phyloP scores from a whole-genome alignment of 2,888 invertebrate species.

The Leptopilina myrica region DNA sequence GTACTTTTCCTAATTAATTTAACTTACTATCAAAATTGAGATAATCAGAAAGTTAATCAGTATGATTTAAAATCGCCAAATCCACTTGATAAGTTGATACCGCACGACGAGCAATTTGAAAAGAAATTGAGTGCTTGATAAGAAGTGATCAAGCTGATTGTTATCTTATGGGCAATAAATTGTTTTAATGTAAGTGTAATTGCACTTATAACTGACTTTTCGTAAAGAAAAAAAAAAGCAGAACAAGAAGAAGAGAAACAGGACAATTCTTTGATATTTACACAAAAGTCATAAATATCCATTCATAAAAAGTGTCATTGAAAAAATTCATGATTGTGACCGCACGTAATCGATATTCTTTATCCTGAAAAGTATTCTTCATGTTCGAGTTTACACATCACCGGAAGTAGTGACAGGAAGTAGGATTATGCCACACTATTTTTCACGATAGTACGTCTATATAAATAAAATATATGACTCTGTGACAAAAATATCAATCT shows the following conservation, averaged over 20 bases:
- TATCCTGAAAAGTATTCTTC: constrained; percentile 4
- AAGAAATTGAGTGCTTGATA: constrained; percentile 27
- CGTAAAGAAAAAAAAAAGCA: neutral
- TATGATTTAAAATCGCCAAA: constrained; percentile 24
- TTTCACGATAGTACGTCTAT: constrained; percentile 7
- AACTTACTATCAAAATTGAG: constrained; percentile 13
- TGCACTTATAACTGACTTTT: constrained; percentile 16
- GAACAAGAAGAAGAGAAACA: neutral
- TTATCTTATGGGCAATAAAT: constrained; percentile 32
- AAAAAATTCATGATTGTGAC: neutral
- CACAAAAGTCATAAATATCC: constrained; percentile 18
- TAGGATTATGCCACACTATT: constrained; percentile 23
- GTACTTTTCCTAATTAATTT: constrained; percentile 20
- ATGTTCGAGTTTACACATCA: constrained; percentile 19
- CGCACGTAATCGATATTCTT: constrained; percentile 15
- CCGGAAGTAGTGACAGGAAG: constrained; percentile 22
- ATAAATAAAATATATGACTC: constrained; percentile 14
- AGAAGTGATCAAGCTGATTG: constrained; percentile 11
- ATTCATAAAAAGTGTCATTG: constrained; percentile 6
- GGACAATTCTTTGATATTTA: constrained; percentile 15
- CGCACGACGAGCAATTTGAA: constrained; percentile 27
- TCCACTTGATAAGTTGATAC: constrained; percentile 27
- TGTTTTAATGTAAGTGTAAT: constrained; percentile 37
- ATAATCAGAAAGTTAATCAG: constrained; percentile 31
- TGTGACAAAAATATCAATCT: neutral